Evolutionary conservation across 2,113 vertebrate species (phyloP).

Genomic region (Pteruthius melanotis): DNA sequence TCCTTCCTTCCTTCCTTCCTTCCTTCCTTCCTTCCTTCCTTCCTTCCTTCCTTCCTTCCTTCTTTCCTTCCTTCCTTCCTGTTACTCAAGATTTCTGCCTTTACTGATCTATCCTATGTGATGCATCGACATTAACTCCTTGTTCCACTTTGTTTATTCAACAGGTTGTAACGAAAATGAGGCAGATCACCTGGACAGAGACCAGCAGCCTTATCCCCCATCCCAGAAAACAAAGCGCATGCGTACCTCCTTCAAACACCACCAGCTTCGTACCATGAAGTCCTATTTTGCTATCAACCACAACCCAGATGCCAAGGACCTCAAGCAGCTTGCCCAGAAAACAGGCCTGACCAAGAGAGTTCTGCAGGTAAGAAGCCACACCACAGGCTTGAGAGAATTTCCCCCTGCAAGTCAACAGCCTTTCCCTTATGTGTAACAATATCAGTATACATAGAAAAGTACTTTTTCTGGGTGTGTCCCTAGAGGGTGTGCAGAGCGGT

Average conservation of each 20-base stretch:
- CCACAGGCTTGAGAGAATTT: background rate
- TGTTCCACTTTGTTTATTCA: background rate
- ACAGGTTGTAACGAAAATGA: slow-evolving; percentile 98
- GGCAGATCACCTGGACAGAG: slow-evolving; percentile 94
- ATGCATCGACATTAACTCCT: background rate
- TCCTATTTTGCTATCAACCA: slow-evolving; percentile 99
- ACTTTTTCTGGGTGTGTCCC: slow-evolving; percentile 14
- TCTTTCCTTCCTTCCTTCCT: background rate
- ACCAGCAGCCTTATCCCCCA: slow-evolving; percentile 93
- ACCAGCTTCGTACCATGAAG: slow-evolving; percentile 99
- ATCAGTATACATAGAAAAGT: background rate
- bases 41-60: background rate
- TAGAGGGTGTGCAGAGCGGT: slow-evolving; percentile 4
- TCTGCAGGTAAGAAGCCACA: slow-evolving; percentile 90
- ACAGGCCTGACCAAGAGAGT: slow-evolving; percentile 99
- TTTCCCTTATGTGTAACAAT: slow-evolving; percentile 11
- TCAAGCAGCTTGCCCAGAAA: slow-evolving; percentile 99
- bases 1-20: background rate
- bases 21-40: background rate
- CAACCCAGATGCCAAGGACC: slow-evolving; percentile 99
- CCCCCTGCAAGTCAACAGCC: slow-evolving; percentile 13
- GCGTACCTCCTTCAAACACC: slow-evolving; percentile 98
- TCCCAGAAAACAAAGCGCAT: slow-evolving; percentile 99
- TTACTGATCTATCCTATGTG: background rate
- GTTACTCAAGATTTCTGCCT: background rate